These are phyloP conservation scores for Pristionchus maxplancki DNA, from an alignment of 2,888 invertebrate genomes.

Conservation along the genomic window DNA sequence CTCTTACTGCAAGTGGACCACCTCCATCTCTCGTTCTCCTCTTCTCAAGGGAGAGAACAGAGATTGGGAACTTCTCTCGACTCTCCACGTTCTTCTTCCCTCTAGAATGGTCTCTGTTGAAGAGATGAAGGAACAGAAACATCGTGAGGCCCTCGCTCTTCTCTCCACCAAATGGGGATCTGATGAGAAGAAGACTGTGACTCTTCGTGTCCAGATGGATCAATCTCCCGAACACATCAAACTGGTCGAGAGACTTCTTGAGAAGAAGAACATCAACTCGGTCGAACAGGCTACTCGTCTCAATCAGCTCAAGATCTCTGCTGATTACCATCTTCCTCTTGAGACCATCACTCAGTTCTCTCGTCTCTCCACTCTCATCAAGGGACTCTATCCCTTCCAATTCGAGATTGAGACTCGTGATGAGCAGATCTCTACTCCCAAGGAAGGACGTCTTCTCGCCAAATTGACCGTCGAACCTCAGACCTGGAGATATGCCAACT, in stretches of 20 bases:
- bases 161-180: conserved; percentile 58
- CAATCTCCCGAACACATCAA: conserved; percentile 55
- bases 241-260: not conserved
- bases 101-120: conserved; percentile 53
- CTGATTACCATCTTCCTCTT: conserved; percentile 64
- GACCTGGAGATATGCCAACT: conserved; percentile 53
- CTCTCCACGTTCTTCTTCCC: conserved; percentile 44
- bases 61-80: conserved; percentile 51
- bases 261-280: conserved; percentile 10
- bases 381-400: conserved; percentile 65
- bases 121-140: conserved; percentile 61
- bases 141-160: conserved; percentile 54
- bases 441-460: conserved; percentile 49
- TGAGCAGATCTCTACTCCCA: not conserved
- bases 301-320: conserved; percentile 61
- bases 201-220: conserved; percentile 55
- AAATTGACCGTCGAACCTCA: conserved; percentile 52
- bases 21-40: not conserved
- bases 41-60: conserved; percentile 52
- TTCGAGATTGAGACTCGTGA: conserved; percentile 49
- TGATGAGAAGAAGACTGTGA: conserved; percentile 59
- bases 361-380: conserved; percentile 64
- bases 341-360: conserved; percentile 57
- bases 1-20: conserved; percentile 55
- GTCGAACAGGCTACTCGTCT: conserved; percentile 52